Evolutionary conservation across 2,797 vertebrate genomes (phyloP).

Genomic region (Alca torda): DNA sequence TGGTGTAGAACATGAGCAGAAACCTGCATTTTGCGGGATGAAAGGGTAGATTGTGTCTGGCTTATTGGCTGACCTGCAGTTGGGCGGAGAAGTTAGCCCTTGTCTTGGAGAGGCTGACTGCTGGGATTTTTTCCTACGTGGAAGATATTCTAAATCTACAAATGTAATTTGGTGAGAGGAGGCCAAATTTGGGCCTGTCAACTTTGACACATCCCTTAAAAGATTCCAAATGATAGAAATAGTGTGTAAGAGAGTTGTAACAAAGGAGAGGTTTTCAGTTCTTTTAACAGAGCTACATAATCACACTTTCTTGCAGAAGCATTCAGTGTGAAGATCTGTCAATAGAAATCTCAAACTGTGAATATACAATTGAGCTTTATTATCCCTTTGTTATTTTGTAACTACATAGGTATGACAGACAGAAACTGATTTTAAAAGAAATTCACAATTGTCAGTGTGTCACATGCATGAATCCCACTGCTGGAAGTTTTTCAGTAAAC

Average conservation of each 20-base stretch:
- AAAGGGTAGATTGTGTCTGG: neutral
- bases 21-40: neutral
- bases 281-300: constrained; percentile 77
- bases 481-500: constrained; percentile 93
- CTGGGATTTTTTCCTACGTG: constrained; percentile 22
- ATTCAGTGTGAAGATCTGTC: constrained; percentile 78
- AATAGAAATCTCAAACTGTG: constrained; percentile 84
- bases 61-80: neutral
- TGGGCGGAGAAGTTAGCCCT: constrained; percentile 5
- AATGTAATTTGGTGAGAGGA: constrained; percentile 72
- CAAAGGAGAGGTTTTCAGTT: constrained; percentile 76
- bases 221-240: constrained; percentile 73
- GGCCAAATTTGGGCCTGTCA: constrained; percentile 79
- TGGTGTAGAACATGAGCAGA: neutral
- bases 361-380: constrained; percentile 84
- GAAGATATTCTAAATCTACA: constrained; percentile 66
- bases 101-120: constrained; percentile 36
- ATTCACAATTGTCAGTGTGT: constrained; percentile 91
- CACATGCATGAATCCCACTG: constrained; percentile 92
- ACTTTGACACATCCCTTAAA: constrained; percentile 70
- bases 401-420: constrained; percentile 95
- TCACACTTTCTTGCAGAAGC: constrained; percentile 76
- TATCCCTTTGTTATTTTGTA: constrained; percentile 83
- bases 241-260: constrained; percentile 70
- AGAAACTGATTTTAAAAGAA: constrained; percentile 90